Conservation (phyloP, 1,140 invertebrate genomes). For the Callitettix versicolor region DNA sequence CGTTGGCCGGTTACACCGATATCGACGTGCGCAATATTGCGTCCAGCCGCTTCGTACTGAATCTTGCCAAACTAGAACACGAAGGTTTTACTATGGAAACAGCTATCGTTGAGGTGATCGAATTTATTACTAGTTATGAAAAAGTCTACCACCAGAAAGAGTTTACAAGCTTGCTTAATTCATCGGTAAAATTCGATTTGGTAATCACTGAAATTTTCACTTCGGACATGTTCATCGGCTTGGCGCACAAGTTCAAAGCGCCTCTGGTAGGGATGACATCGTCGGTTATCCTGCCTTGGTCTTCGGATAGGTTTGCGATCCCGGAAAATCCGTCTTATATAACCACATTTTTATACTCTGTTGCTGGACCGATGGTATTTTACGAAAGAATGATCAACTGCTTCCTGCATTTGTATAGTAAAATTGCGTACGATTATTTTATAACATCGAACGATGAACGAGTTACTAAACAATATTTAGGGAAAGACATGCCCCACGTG, state of each 20-base stretch:
- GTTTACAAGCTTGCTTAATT: conserved; percentile 11
- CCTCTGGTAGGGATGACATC: conserved; percentile 47
- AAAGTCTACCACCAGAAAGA: neutral
- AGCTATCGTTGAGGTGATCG: neutral
- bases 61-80: conserved; percentile 22
- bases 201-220: conserved; percentile 23
- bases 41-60: conserved; percentile 33
- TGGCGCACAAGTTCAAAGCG: conserved; percentile 27
- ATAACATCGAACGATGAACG: conserved; percentile 9
- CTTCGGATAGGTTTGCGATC: conserved; percentile 33
- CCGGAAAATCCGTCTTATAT: conserved; percentile 22
- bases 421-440: conserved; percentile 5
- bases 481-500: conserved; percentile 32
- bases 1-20: conserved; percentile 18
- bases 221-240: conserved; percentile 20
- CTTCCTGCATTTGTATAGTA: neutral
- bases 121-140: neutral
- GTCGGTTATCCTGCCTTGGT: conserved; percentile 46
- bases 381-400: conserved; percentile 19
- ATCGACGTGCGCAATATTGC: conserved; percentile 12
- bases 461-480: conserved; percentile 19
- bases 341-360: conserved; percentile 13
- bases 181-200: conserved; percentile 18
- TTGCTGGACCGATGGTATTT: conserved; percentile 18
- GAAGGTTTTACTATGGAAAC: neutral